Evolutionary conservation across 2,888 invertebrate species (phyloP).

Genomic region (Lepidocyrtoides sp.): DNA sequence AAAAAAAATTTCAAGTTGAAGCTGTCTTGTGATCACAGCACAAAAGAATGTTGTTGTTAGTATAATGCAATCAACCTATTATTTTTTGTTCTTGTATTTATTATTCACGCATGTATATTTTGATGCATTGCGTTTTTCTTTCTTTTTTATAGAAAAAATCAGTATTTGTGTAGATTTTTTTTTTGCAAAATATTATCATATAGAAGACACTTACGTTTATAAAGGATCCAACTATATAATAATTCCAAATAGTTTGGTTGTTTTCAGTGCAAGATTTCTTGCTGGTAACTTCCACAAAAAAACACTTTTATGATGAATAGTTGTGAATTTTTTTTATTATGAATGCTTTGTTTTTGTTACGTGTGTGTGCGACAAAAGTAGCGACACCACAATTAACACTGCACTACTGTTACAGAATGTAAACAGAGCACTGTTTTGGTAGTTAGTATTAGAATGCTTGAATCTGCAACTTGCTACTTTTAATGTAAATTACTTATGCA

Average conservation of each 20-base stretch:
- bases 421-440: slow-evolving; percentile 37
- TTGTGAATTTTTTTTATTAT: neutral
- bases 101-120: neutral
- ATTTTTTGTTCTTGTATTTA: neutral
- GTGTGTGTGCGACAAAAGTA: neutral
- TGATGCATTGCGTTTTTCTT: neutral
- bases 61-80: neutral
- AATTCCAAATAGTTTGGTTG: slow-evolving; percentile 22
- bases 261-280: neutral
- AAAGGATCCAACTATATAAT: slow-evolving; percentile 44
- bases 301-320: neutral
- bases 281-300: too few relatives aligned
- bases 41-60: too few relatives aligned
- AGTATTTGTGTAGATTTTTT: neutral
- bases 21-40: neutral
- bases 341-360: neutral
- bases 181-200: neutral
- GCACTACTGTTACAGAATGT: slow-evolving; percentile 3
- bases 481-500: neutral
- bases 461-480: neutral
- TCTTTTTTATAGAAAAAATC: neutral
- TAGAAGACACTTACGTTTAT: slow-evolving; percentile 22
- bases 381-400: slow-evolving; percentile 11
- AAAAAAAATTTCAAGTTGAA: neutral
- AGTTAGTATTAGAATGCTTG: neutral